These are phyloP conservation scores for Apodemus speciosus DNA, from an alignment of 2,113 vertebrate genomes.

Conservation along the genomic window DNA sequence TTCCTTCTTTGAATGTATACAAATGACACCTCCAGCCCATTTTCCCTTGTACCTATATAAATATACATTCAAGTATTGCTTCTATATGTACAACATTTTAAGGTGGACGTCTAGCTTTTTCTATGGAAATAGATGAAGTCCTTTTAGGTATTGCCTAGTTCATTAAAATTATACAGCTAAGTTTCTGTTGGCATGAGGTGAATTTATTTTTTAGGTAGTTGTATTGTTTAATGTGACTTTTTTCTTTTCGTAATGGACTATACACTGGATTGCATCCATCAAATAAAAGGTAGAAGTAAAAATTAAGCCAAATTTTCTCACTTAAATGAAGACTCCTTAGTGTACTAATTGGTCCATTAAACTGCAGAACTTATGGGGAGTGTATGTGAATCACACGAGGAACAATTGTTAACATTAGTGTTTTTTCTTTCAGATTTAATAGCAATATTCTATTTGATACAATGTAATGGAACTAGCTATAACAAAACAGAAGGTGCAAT, in stretches of 20 bases:
- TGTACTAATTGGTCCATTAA: not conserved
- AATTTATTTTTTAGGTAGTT: not conserved
- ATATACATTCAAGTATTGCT: slow-evolving; percentile 29
- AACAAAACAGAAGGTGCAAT: slow-evolving; percentile 3
- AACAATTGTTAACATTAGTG: not conserved
- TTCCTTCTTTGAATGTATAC: not conserved
- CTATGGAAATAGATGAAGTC: not conserved
- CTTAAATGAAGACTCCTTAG: not conserved
- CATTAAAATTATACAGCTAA: not conserved
- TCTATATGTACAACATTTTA: not conserved
- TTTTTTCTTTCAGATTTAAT: not conserved
- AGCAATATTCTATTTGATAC: not conserved
- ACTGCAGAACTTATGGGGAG: not conserved
- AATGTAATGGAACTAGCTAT: not conserved
- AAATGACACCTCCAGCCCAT: not conserved
- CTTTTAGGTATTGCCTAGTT: not conserved
- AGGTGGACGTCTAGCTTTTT: not conserved
- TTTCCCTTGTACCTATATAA: not conserved
- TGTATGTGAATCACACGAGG: not conserved
- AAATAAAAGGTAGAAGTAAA: not conserved
- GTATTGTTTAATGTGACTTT: not conserved
- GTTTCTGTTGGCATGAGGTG: not conserved
- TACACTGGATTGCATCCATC: not conserved
- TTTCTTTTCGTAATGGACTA: not conserved
- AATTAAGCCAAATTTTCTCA: not conserved